Conservation (phyloP, 2,888 invertebrate species). For the Cephus pygmeus region DNA sequence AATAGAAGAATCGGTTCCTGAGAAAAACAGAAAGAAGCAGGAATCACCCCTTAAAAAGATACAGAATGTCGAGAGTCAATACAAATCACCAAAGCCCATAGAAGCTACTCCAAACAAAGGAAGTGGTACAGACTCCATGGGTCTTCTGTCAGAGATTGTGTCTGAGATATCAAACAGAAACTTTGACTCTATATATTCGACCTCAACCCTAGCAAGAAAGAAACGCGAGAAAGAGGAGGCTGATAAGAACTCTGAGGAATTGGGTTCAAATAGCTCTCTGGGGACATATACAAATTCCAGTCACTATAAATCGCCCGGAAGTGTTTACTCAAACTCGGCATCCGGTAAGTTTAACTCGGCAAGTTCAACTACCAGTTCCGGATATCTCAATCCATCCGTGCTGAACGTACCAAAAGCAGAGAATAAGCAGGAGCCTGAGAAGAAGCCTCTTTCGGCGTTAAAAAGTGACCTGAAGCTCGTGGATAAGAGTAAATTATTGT, state of each 20-base stretch:
- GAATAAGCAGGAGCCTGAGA: conserved; percentile 52
- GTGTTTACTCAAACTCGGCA: conserved; percentile 74
- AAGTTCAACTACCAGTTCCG: conserved; percentile 76
- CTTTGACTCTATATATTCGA: conserved; percentile 88
- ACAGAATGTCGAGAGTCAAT: conserved; percentile 57
- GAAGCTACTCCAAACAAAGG: conserved; percentile 62
- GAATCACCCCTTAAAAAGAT: conserved; percentile 37
- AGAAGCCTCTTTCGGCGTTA: background rate
- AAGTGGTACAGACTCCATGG: conserved; percentile 76
- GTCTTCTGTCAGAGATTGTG: conserved; percentile 86
- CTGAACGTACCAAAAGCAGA: conserved; percentile 73
- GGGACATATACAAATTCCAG: conserved; percentile 73
- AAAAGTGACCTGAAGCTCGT: conserved; percentile 15
- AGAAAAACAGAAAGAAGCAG: conserved; percentile 40
- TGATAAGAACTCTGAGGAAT: conserved; percentile 45
- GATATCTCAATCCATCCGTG: conserved; percentile 79
- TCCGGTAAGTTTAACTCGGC: conserved; percentile 69
- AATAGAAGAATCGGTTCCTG: conserved; percentile 81
- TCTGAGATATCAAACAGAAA: conserved; percentile 88
- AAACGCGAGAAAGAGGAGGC: conserved; percentile 67
- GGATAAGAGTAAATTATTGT: conserved; percentile 35
- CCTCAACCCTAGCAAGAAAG: conserved; percentile 76
- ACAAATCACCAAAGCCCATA: conserved; percentile 68
- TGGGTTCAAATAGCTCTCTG: conserved; percentile 51
- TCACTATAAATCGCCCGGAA: conserved; percentile 71